phyloP scores from a whole-genome alignment of 2,113 vertebrate genomes.

The Mionectes macconnelli region DNA sequence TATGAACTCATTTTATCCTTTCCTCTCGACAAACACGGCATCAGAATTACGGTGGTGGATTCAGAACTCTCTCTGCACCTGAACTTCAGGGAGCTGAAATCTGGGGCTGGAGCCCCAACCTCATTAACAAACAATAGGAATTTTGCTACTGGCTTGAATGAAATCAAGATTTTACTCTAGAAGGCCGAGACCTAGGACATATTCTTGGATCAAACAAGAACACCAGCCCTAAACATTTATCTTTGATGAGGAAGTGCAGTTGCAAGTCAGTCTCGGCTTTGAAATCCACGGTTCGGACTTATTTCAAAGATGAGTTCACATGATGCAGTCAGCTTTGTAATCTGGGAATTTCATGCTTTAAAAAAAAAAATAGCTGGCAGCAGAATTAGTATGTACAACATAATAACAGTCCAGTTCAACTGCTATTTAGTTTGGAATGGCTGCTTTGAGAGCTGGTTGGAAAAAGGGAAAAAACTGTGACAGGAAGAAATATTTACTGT shows the following conservation, averaged over 20 bases:
- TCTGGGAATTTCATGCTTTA: constrained; percentile 29
- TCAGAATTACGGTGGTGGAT: not conserved
- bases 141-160: constrained; percentile 53
- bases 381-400: constrained; percentile 58
- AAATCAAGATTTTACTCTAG: constrained; percentile 32
- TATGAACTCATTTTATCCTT: not conserved
- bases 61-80: not conserved
- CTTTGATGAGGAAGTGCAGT: constrained; percentile 48
- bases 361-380: constrained; percentile 47
- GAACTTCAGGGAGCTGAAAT: constrained; percentile 30
- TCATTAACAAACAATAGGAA: constrained; percentile 46
- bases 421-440: constrained; percentile 57
- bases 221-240: constrained; percentile 46
- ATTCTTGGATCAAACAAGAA: constrained; percentile 53
- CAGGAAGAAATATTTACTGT: constrained; percentile 48
- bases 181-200: constrained; percentile 9
- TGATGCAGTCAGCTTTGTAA: constrained; percentile 36
- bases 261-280: constrained; percentile 33
- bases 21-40: not conserved
- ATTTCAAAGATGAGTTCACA: constrained; percentile 50
- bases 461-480: not conserved
- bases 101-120: not conserved
- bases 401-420: constrained; percentile 39
- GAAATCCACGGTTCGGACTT: constrained; percentile 8
- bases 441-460: constrained; percentile 53